Conservation (phyloP, 2,888 invertebrate genomes). For the Campaea margaritaria region DNA sequence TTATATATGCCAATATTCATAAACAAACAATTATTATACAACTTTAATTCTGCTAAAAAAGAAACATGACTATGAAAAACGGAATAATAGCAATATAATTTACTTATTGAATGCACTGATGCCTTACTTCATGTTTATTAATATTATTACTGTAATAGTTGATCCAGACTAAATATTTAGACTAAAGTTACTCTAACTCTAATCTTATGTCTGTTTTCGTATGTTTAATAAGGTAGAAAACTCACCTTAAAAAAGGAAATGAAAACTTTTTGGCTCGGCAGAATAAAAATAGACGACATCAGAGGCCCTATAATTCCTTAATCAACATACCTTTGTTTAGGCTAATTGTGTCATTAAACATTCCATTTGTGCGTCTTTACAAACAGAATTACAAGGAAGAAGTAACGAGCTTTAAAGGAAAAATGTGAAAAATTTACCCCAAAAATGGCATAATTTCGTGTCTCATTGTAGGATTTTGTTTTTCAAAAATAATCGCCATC, state of each 20-base stretch:
- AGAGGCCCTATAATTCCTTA: conserved; percentile 66
- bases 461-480: neutral
- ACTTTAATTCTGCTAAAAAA: too few species aligned
- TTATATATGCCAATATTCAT: too few species aligned
- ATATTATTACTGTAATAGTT: too few species aligned
- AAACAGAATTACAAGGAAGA: conserved; percentile 57
- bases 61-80: neutral
- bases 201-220: too few species aligned
- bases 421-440: conserved; percentile 21
- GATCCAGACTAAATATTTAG: too few species aligned
- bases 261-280: conserved; percentile 12
- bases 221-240: neutral
- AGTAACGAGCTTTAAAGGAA: conserved; percentile 47
- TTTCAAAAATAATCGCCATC: too few species aligned
- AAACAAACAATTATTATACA: too few species aligned
- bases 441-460: neutral
- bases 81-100: too few species aligned
- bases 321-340: conserved; percentile 73
- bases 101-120: too few species aligned
- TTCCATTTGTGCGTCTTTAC: conserved; percentile 63
- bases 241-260: neutral
- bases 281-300: conserved; percentile 18
- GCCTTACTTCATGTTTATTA: neutral
- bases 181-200: too few species aligned
- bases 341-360: conserved; percentile 71